Percentiles rank a stretch among this genome's conserved stretches.
phyloP scores from a whole-genome alignment of 1,140 invertebrate genomes.

The Himalopsyche phryganea region DNA sequence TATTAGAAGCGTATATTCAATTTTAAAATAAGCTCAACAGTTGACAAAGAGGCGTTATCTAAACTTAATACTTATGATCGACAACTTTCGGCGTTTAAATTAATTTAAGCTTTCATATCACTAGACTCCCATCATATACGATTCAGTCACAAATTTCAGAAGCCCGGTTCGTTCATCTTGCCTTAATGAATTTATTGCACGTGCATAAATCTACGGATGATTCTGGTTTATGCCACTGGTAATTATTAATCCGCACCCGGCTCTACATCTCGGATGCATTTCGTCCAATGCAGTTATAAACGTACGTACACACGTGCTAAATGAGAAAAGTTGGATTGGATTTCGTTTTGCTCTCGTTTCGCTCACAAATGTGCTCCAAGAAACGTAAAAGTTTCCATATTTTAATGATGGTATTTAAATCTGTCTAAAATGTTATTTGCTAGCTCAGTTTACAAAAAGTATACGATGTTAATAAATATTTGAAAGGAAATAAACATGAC shows the following conservation, averaged over 20 bases:
- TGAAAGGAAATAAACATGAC: too few species aligned
- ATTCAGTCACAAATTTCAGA: not conserved
- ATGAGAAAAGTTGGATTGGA: slow-evolving; percentile 2
- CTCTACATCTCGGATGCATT: slow-evolving; percentile 12
- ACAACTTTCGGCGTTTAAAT: too few species aligned
- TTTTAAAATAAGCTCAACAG: too few species aligned
- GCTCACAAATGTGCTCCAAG: not conserved
- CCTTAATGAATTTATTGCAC: slow-evolving; percentile 30
- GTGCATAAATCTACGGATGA: slow-evolving; percentile 31
- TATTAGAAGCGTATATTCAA: too few species aligned
- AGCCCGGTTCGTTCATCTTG: not conserved
- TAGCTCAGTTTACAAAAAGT: too few species aligned
- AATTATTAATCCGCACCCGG: slow-evolving; percentile 31
- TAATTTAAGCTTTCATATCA: too few species aligned
- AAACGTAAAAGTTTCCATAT: not conserved
- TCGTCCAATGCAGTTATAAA: slow-evolving; percentile 2
- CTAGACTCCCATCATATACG: too few species aligned
- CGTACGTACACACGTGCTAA: not conserved
- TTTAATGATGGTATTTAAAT: too few species aligned
- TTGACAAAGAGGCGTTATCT: too few species aligned
- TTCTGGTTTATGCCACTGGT: slow-evolving; percentile 26
- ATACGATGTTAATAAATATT: too few species aligned
- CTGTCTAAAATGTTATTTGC: too few species aligned
- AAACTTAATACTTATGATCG: too few species aligned
- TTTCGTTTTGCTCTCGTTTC: not conserved